These are phyloP conservation scores for Rutilus rutilus DNA, from an alignment of 2,113 vertebrate genomes.

Conservation along the genomic window DNA sequence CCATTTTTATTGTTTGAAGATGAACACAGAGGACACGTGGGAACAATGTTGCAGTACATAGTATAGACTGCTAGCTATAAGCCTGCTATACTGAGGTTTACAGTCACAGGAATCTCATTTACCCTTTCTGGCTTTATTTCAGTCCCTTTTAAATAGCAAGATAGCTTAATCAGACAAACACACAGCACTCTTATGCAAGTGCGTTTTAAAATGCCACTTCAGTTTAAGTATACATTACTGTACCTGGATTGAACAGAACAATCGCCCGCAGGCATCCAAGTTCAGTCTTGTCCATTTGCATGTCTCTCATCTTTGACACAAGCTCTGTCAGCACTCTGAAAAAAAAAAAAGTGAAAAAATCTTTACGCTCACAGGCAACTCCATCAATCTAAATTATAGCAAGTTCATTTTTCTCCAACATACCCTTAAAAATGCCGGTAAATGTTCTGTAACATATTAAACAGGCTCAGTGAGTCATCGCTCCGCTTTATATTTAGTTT, in stretches of 20 bases:
- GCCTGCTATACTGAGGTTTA: background rate
- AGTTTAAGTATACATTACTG: background rate
- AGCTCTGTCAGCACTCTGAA: constrained; percentile 76
- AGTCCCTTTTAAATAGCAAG: background rate
- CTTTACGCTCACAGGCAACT: background rate
- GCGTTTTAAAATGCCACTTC: too few relatives aligned
- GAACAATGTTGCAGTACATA: background rate
- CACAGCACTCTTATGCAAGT: too few relatives aligned
- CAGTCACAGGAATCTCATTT: constrained; percentile 12
- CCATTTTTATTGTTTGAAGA: background rate
- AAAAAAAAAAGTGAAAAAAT: constrained; percentile 32
- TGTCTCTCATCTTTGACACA: constrained; percentile 98
- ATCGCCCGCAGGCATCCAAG: constrained; percentile 96
- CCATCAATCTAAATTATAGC: constrained; percentile 16
- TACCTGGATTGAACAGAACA: constrained; percentile 97
- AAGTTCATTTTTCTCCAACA: background rate
- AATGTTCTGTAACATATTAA: constrained; percentile 19
- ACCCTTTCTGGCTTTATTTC: background rate
- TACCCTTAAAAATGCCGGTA: background rate
- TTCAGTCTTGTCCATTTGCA: constrained; percentile 99
- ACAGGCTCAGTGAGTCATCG: constrained; percentile 36
- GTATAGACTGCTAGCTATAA: background rate
- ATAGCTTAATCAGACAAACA: background rate
- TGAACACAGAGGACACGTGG: background rate
- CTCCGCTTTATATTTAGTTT: constrained; percentile 20